Base-by-base conservation (phyloP, 2,797 vertebrate genomes). In the Acanthopagrus latus region DNA sequence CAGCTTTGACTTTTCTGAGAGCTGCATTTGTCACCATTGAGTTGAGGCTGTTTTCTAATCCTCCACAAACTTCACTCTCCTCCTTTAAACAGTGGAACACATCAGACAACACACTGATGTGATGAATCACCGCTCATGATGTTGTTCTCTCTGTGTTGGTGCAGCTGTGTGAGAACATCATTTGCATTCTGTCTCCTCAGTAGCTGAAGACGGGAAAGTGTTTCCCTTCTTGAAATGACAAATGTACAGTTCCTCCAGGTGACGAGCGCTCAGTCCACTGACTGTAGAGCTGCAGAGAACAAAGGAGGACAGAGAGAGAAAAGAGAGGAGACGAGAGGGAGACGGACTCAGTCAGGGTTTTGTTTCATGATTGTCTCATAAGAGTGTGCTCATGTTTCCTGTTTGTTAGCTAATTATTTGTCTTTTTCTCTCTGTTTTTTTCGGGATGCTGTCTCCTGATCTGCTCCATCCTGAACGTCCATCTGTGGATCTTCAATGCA, bases 401-500 rank as follows among this genome's bases (percentile, higher is more conserved):
- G 5, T 29, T 29, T 29, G 29, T 29, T 29, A n/a, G 1, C 38
- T 81, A 65, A 70, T 8, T 51, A 0, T 44, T 64, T 71, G 7
- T 76, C 8, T 57, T n/a, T 67, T 16, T 74, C 25, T 60, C 8
- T 60, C 8, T 80, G 1, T 6, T 76, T 55, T 14, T 21, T 55
- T 33, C 1, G 0, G 12, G 27, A n/a, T 59, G 60, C 50, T 56
- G 38, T n/a, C n/a, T 43, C 75, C 76, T 69, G 81, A n/a, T 43
- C 2, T 0, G 14, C 64, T 74, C 29, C 56, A 43, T 27, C 38
- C 50, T 65, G 58, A 66, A 79, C 57, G 46, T 27, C 69, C 60
- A 55, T 17, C 70, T 38, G 16, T 77, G 74, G 65, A 14, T 64
- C 59, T 52, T 13, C 57, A 72, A 75, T 77, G 3, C 78, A 92